Evolutionary conservation across 2,888 invertebrate species (phyloP).

Genomic region (Andrena dorsata): DNA sequence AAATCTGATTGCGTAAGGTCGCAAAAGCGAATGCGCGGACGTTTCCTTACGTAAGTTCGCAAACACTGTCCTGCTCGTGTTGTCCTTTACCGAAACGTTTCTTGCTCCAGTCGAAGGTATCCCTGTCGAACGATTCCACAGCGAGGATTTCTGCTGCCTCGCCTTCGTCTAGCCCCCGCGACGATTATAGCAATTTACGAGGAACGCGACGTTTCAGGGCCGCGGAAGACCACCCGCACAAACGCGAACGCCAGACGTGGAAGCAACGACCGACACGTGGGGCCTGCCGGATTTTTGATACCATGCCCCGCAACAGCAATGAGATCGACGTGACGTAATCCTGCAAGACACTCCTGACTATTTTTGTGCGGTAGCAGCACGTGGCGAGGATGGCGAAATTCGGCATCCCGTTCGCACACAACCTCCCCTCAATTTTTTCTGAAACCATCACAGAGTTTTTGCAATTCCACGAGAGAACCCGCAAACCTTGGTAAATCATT

Average conservation of each 20-base stretch:
- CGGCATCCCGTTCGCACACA: slow-evolving; percentile 6
- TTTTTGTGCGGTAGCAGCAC: slow-evolving; percentile 59
- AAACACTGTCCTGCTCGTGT: slow-evolving; percentile 4
- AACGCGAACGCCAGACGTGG: slow-evolving; percentile 15
- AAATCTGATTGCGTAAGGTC: slow-evolving; percentile 21
- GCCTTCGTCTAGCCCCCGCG: background rate
- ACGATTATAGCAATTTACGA: slow-evolving; percentile 36
- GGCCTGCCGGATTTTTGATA: slow-evolving; percentile 51
- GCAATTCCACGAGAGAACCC: slow-evolving; percentile 36
- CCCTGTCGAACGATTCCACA: background rate
- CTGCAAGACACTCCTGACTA: slow-evolving; percentile 46
- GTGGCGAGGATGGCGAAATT: slow-evolving; percentile 59
- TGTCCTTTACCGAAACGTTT: background rate
- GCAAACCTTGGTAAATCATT: slow-evolving; percentile 27
- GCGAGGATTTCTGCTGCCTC: background rate
- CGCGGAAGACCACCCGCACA: slow-evolving; percentile 55
- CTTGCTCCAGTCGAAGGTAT: background rate
- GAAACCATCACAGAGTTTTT: slow-evolving; percentile 23
- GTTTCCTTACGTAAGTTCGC: slow-evolving; percentile 11
- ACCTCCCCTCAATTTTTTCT: background rate
- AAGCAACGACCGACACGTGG: slow-evolving; percentile 41
- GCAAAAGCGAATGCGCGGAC: slow-evolving; percentile 5
- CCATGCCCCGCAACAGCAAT: slow-evolving; percentile 21
- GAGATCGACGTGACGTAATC: slow-evolving; percentile 66
- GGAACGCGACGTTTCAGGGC: slow-evolving; percentile 24